Conservation (phyloP, 2,888 invertebrate species). For the Sphinx pinastri region DNA sequence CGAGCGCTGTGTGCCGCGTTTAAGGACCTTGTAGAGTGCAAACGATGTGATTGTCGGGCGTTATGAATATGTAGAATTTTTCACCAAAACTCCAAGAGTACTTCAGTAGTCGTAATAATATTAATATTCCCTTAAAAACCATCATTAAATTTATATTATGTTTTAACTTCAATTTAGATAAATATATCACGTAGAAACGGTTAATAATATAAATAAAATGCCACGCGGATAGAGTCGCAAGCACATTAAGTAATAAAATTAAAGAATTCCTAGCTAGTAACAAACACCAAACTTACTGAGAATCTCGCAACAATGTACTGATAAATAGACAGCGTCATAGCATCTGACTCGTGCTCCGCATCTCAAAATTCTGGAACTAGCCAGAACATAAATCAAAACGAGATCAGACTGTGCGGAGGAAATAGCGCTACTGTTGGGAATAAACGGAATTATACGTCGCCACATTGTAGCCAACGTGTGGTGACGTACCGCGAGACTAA, state of each 20-base stretch:
- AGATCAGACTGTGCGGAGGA: background rate
- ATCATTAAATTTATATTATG: no score
- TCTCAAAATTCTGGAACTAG: constrained; percentile 9
- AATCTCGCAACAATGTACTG: background rate
- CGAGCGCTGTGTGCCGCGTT: background rate
- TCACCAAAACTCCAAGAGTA: no score
- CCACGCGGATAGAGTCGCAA: background rate
- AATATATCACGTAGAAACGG: no score
- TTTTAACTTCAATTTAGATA: no score
- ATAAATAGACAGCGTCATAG: background rate
- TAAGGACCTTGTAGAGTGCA: background rate
- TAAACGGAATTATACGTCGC: background rate
- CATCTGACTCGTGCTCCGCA: background rate
- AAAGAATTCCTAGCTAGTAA: background rate
- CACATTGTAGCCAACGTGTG: no score
- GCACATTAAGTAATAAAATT: no score
- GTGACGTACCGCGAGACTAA: no score
- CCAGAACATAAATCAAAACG: constrained; percentile 6
- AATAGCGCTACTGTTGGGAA: background rate
- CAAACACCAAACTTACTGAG: background rate
- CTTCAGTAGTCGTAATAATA: no score
- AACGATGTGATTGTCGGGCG: no score
- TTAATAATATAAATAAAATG: background rate
- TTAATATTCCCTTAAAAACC: no score
- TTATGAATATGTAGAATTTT: no score